phyloP scores from a whole-genome alignment of 2,113 vertebrate species.

The Nycticorax nycticorax region DNA sequence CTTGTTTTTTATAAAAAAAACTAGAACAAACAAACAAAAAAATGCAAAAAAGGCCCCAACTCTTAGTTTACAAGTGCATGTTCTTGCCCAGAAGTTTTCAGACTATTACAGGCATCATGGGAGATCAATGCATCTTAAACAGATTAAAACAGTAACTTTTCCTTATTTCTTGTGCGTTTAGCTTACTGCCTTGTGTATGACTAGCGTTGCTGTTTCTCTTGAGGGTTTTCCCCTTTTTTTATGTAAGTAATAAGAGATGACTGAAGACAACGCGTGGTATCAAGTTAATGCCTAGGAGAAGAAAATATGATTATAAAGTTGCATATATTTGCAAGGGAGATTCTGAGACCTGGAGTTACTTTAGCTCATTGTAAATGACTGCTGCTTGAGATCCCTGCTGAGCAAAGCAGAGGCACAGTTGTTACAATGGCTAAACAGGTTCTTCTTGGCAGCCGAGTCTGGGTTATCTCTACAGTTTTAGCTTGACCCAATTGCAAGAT shows the following conservation, averaged over 20 bases:
- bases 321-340: background rate
- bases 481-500: background rate
- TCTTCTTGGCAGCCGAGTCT: background rate
- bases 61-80: background rate
- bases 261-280: background rate
- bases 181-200: background rate
- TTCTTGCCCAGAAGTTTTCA: background rate
- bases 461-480: background rate
- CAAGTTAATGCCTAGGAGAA: background rate
- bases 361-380: background rate
- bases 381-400: background rate
- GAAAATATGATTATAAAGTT: background rate
- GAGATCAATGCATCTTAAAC: background rate
- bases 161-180: background rate
- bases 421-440: background rate
- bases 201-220: background rate
- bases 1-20: background rate
- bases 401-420: background rate
- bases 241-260: background rate
- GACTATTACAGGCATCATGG: background rate
- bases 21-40: too few species aligned
- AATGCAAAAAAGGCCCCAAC: too few species aligned
- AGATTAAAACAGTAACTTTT: background rate
- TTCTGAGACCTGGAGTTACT: background rate
- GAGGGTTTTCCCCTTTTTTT: background rate